Conservation (phyloP, 2,888 invertebrate genomes). For the Stegana nigrithorax region DNA sequence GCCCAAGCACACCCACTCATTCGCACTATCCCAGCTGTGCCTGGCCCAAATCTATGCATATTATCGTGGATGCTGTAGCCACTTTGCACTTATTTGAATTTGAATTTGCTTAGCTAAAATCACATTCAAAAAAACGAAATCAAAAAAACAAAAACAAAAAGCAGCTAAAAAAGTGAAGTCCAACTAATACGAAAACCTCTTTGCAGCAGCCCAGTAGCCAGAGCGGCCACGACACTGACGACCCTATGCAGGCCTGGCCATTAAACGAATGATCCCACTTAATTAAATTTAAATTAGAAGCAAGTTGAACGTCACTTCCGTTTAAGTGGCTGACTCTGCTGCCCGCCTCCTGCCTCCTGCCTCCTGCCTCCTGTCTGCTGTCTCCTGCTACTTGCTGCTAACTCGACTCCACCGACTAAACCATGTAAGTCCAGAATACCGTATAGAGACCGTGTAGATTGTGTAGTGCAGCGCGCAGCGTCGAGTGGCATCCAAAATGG, state of each 20-base stretch:
- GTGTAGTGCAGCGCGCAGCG: constrained; percentile 18
- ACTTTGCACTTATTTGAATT: constrained; percentile 14
- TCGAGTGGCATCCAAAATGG: background rate
- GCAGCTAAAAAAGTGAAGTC: no score
- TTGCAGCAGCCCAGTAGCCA: background rate
- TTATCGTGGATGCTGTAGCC: background rate
- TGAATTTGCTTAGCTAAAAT: constrained; percentile 7
- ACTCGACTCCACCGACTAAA: no score
- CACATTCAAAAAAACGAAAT: constrained; percentile 52
- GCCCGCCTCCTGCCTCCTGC: constrained; percentile 44
- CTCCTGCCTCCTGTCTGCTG: constrained; percentile 7
- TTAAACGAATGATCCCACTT: constrained; percentile 49
- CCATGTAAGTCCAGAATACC: no score
- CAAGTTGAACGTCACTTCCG: constrained; percentile 33
- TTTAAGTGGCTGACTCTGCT: constrained; percentile 28
- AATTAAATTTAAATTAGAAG: constrained; percentile 60
- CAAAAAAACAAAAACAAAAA: constrained; percentile 42
- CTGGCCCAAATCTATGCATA: no score
- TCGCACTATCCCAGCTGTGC: background rate
- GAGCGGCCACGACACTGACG: background rate
- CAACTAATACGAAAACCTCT: no score
- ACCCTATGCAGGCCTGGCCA: no score
- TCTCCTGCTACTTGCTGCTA: no score
- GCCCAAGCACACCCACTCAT: background rate
- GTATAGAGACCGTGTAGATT: constrained; percentile 21